A percentile compares a stretch with the other conserved stretches of the same genome.
Conservation (phyloP, 2,888 invertebrate species). For the Drosophila ezoana region DNA sequence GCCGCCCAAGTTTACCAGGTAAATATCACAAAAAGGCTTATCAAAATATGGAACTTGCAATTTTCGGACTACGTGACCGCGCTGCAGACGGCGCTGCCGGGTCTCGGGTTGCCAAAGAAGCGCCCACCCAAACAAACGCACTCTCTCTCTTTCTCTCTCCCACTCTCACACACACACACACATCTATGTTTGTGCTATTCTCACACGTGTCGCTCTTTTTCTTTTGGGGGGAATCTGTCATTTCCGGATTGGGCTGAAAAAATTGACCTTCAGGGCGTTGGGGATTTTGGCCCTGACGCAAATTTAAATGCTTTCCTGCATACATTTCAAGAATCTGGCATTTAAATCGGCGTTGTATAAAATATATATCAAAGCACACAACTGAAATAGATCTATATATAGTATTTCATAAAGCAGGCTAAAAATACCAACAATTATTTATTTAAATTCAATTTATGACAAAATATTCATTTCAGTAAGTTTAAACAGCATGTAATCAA, state of each 20-base stretch:
- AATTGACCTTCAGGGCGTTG: conserved; percentile 41
- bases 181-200: conserved; percentile 8
- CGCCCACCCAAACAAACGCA: conserved; percentile 12
- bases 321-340: conserved; percentile 18
- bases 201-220: conserved; percentile 22
- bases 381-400: conserved; percentile 1
- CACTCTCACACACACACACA: background rate
- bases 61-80: conserved; percentile 41
- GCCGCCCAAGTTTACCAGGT: conserved; percentile 41
- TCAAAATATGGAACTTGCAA: conserved; percentile 42
- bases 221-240: conserved; percentile 17
- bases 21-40: conserved; percentile 45
- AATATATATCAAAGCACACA: background rate
- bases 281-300: conserved; percentile 29
- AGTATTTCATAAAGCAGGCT: conserved; percentile 16
- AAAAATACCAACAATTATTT: background rate
- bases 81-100: conserved; percentile 25
- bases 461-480: conserved; percentile 32
- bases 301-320: conserved; percentile 31
- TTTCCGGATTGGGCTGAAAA: conserved; percentile 47
- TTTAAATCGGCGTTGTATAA: conserved; percentile 1
- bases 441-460: conserved; percentile 1
- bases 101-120: conserved; percentile 23
- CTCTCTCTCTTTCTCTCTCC: background rate
- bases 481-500: conserved; percentile 37